phyloP scores from a whole-genome alignment of 2,113 vertebrate genomes.

The Clarias magur region DNA sequence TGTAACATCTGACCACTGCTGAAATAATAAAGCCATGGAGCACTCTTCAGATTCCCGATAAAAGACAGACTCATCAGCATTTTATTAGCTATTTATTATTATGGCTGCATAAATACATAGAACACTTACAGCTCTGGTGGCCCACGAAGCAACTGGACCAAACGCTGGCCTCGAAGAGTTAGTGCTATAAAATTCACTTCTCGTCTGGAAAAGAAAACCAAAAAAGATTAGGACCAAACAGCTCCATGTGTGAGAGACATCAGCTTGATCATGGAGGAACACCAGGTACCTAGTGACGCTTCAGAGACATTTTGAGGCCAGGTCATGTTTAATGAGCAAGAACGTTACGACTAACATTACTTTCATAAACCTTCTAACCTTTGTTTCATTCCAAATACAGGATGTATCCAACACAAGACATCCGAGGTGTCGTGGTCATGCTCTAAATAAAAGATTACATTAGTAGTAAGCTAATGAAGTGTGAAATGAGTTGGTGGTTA shows the following conservation, averaged over 20 bases:
- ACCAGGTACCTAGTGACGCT: not conserved
- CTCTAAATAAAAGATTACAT: too few species aligned
- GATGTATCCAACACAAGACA: not conserved
- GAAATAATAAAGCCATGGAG: not conserved
- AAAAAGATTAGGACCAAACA: not conserved
- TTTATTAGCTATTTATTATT: not conserved
- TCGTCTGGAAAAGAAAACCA: constrained; percentile 10
- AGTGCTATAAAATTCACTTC: not conserved
- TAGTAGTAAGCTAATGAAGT: too few species aligned
- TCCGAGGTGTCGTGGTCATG: not conserved
- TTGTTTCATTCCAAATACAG: not conserved
- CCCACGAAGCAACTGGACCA: not conserved
- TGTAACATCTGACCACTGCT: constrained; percentile 46
- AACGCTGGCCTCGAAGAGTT: not conserved
- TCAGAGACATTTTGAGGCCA: not conserved
- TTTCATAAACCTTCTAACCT: not conserved
- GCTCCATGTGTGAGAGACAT: not conserved
- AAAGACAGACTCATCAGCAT: not conserved
- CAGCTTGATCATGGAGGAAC: not conserved
- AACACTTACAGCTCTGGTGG: constrained; percentile 7
- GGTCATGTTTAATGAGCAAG: not conserved
- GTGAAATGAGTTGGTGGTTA: not conserved
- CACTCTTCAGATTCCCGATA: not conserved
- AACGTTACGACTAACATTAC: too few species aligned
- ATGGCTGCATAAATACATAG: not conserved